phyloP scores from a whole-genome alignment of 2,888 invertebrate genomes.

The Drosophila peninsularis region DNA sequence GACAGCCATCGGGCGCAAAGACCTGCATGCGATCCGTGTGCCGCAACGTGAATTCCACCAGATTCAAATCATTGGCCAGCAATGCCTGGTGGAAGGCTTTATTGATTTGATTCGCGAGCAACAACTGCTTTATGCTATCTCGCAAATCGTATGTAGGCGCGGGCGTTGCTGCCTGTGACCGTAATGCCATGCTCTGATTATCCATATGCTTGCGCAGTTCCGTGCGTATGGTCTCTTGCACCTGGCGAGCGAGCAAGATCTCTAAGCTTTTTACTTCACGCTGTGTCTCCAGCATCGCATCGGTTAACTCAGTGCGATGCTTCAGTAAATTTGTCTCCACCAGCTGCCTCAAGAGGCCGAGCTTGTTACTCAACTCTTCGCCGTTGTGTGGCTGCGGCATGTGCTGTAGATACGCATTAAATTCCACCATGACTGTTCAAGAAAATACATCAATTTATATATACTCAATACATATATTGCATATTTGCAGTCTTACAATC shows the following conservation, averaged over 20 bases:
- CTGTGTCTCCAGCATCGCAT: slow-evolving; percentile 82
- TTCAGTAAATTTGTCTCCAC: slow-evolving; percentile 79
- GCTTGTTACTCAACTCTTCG: slow-evolving; percentile 82
- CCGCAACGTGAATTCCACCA: slow-evolving; percentile 95
- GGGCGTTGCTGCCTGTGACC: slow-evolving; percentile 91
- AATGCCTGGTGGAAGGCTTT: slow-evolving; percentile 96
- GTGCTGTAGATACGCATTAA: slow-evolving; percentile 85
- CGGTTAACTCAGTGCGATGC: slow-evolving; percentile 81
- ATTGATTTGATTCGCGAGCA: slow-evolving; percentile 91
- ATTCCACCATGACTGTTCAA: slow-evolving; percentile 85
- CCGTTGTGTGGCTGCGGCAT: slow-evolving; percentile 82
- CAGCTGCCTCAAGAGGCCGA: slow-evolving; percentile 81
- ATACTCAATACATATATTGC: not conserved
- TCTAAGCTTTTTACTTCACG: slow-evolving; percentile 83
- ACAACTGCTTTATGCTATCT: slow-evolving; percentile 89
- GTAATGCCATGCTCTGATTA: slow-evolving; percentile 87
- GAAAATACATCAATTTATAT: slow-evolving; percentile 18
- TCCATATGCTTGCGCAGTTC: slow-evolving; percentile 86
- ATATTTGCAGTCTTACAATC: slow-evolving; percentile 88
- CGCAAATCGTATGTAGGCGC: slow-evolving; percentile 88
- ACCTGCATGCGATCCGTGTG: slow-evolving; percentile 92
- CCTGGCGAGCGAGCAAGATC: slow-evolving; percentile 78
- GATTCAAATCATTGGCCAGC: slow-evolving; percentile 92
- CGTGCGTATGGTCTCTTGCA: slow-evolving; percentile 82
- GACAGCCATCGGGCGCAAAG: slow-evolving; percentile 89